Evolutionary conservation across 2,113 vertebrate genomes (phyloP), one percentile per base, ranked within the genome.

Genomic region (Scomber japonicus): DNA sequence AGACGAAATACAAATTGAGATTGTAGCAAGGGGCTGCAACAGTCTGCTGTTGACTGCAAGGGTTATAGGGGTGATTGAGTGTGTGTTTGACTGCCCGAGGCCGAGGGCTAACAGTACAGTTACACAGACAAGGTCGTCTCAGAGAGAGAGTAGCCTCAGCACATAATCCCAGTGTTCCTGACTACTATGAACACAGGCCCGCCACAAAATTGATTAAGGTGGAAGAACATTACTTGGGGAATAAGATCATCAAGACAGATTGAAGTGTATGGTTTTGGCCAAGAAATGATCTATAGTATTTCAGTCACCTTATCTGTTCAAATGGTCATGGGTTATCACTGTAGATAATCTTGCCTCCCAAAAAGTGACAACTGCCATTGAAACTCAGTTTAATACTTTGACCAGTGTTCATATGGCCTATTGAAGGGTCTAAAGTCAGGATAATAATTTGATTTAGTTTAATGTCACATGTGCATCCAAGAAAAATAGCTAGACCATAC

Each of bases 1-100:
- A 89, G 87, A 93, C 82, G 17, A 93, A 93, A 92, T 91, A 94
- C 90, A 94, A 94, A 94, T 95, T 93, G 94, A 95, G 94, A 94
- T 86, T 75, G 93, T 84, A 91, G 91, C 81, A 71, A 82, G 64
- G 80, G 85, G 84, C 87, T 86, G 82, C 90, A 84, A 90, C 91
- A 80, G 92, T 92, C 78, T 75, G 83, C 85, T 48, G 90, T 90
- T 89, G 93, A 94, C 94, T 89, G 74, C 82, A 79, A 92, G 92
- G 90, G 93, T 94, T 93, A 91, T 86, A 30, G 80, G 64, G 83
- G 94, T 95, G 95, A 95, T 95, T 91, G 94, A 95, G 92, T 92
- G 91, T 83, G 88, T 93, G 94, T 92, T 93, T 85, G 88, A 92
- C 80, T 67, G 91, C 91, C 92, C 86, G 79, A 95, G 95, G 95